These are phyloP conservation scores for Germaria angustata DNA, from an alignment of 2,888 invertebrate species.

Conservation along the genomic window DNA sequence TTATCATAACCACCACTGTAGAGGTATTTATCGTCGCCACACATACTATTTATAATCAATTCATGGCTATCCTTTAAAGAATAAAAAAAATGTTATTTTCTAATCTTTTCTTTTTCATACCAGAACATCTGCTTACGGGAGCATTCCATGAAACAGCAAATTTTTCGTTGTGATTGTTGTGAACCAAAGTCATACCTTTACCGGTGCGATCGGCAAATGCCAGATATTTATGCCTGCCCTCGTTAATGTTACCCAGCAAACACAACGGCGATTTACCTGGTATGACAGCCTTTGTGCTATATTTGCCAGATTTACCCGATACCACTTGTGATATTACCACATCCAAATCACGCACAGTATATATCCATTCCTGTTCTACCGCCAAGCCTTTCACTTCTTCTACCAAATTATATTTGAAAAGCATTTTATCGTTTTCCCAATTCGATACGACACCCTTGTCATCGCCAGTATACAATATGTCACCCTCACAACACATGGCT, in stretches of 20 bases:
- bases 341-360: conserved; percentile 79
- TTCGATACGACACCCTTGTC: conserved; percentile 79
- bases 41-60: conserved; percentile 78
- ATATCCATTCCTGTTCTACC: conserved; percentile 75
- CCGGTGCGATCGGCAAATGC: conserved; percentile 78
- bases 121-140: conserved; percentile 68
- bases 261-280: conserved; percentile 78
- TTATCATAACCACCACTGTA: conserved; percentile 79
- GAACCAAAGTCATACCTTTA: conserved; percentile 74
- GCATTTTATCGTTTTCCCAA: conserved; percentile 79
- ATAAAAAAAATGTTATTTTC: neutral
- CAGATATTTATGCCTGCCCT: conserved; percentile 74
- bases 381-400: conserved; percentile 79
- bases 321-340: conserved; percentile 76
- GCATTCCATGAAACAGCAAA: conserved; percentile 74
- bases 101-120: neutral
- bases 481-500: conserved; percentile 75
- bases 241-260: conserved; percentile 75
- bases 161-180: conserved; percentile 74
- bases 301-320: conserved; percentile 77
- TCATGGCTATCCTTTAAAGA: conserved; percentile 78
- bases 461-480: conserved; percentile 78
- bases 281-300: conserved; percentile 77
- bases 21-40: conserved; percentile 73
- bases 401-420: conserved; percentile 78